Percentiles rank a stretch among this genome's conserved stretches.
Evolutionary conservation across 2,797 vertebrate species (phyloP).

Genomic region (Amblyraja radiata): DNA sequence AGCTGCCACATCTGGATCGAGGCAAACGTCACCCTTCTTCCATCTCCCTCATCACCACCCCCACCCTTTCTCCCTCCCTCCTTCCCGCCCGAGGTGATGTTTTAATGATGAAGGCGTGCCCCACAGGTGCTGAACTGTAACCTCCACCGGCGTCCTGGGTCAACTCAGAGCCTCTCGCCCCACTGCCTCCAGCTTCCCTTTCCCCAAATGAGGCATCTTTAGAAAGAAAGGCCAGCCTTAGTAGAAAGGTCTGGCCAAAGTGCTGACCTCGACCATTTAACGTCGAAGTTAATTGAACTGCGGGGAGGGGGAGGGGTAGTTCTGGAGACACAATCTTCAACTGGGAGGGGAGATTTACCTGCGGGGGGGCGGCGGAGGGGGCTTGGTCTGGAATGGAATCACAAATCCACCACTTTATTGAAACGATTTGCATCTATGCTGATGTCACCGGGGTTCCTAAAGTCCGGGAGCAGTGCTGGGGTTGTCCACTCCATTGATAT

Average conservation of each 20-base stretch:
- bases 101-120: neutral
- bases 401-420: neutral
- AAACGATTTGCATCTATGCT: neutral
- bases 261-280: neutral
- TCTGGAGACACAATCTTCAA: neutral
- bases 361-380: too few species aligned
- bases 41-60: too few species aligned
- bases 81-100: neutral
- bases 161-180: too few species aligned
- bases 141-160: too few species aligned
- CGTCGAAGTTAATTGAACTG: neutral
- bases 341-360: neutral
- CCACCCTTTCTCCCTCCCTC: too few species aligned
- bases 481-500: neutral
- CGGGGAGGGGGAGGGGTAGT: too few species aligned
- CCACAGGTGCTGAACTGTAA: neutral
- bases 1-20: neutral
- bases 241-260: neutral
- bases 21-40: too few species aligned
- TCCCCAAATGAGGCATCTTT: neutral
- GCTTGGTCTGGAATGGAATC: neutral
- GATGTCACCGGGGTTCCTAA: neutral
- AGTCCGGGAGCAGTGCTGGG: neutral
- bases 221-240: neutral
- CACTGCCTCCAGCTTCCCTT: neutral